Percentiles rank a stretch among this genome's conserved stretches.
Conservation (phyloP, 92 coral and sea anemone species). For the Siderastrea radians region DNA sequence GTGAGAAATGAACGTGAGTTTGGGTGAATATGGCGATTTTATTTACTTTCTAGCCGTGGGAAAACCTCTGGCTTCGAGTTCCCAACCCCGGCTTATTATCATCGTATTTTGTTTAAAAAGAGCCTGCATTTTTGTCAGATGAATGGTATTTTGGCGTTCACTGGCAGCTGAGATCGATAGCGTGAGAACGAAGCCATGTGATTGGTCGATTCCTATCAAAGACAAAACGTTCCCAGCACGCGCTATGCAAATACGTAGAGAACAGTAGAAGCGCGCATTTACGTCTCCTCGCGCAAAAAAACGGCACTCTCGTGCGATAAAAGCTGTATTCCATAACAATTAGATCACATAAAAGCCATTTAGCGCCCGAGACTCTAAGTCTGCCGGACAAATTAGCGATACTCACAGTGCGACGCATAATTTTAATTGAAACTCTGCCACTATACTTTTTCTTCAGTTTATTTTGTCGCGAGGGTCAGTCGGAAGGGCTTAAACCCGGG, state of each 20-base stretch:
- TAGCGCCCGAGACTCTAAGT: constrained; percentile 34
- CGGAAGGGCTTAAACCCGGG: constrained; percentile 7
- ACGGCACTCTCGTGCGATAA: constrained; percentile 25
- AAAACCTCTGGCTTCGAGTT: constrained; percentile 60
- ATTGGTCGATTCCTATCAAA: constrained; percentile 74
- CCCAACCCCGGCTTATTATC: constrained; percentile 69
- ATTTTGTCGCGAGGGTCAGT: not conserved
- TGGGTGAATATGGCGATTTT: constrained; percentile 22
- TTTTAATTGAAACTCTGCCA: too few relatives aligned
- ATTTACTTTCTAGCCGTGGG: constrained; percentile 86
- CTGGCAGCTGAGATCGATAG: constrained; percentile 65
- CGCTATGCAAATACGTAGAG: constrained; percentile 31
- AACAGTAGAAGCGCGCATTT: constrained; percentile 34
- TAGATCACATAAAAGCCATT: constrained; percentile 16
- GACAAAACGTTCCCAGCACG: constrained; percentile 57
- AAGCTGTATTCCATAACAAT: constrained; percentile 4
- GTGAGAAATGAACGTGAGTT: constrained; percentile 39
- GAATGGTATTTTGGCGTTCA: constrained; percentile 54
- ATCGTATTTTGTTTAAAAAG: constrained; percentile 52
- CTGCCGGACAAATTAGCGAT: constrained; percentile 18
- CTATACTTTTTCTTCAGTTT: not conserved
- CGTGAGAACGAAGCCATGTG: constrained; percentile 88
- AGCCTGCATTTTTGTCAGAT: constrained; percentile 48
- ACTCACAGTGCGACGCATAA: not conserved
- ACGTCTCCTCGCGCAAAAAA: constrained; percentile 30